phyloP scores from a whole-genome alignment of 1,140 invertebrate species.

The Ceratina calcarata region DNA sequence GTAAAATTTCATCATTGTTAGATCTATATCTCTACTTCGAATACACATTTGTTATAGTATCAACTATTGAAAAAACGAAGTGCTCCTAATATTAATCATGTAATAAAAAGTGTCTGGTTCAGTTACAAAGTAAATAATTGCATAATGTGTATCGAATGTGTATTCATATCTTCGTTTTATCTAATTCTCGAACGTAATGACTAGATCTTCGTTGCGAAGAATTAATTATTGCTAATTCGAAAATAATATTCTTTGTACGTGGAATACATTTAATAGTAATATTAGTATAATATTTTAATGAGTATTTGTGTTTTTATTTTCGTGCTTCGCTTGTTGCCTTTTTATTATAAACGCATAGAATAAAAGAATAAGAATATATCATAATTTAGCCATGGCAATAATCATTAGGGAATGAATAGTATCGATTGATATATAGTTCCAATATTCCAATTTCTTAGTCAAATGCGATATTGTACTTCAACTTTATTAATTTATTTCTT shows the following conservation, averaged over 20 bases:
- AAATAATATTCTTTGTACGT: conserved; percentile 62
- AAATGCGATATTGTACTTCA: conserved; percentile 50
- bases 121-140: background rate
- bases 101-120: conserved; percentile 15
- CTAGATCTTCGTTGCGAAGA: conserved; percentile 23
- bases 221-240: conserved; percentile 52
- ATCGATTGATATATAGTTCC: conserved; percentile 16
- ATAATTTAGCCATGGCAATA: conserved; percentile 23
- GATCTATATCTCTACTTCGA: conserved; percentile 33
- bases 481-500: conserved; percentile 63
- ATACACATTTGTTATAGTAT: conserved; percentile 31
- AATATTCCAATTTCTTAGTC: conserved; percentile 21
- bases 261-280: conserved; percentile 66
- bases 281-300: conserved; percentile 69
- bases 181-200: conserved; percentile 31
- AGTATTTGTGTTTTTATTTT: conserved; percentile 63
- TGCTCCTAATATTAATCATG: no score
- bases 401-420: conserved; percentile 21
- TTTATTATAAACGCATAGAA: conserved; percentile 51
- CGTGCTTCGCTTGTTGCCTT: conserved; percentile 61
- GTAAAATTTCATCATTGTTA: conserved; percentile 26
- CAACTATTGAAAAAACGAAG: conserved; percentile 1
- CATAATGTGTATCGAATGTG: conserved; percentile 33
- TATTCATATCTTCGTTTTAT: conserved; percentile 45
- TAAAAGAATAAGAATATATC: conserved; percentile 25